A percentile compares a stretch with the other conserved stretches of the same genome.
Conservation (phyloP, 2,888 invertebrate species). For the Hypena proboscidalis region DNA sequence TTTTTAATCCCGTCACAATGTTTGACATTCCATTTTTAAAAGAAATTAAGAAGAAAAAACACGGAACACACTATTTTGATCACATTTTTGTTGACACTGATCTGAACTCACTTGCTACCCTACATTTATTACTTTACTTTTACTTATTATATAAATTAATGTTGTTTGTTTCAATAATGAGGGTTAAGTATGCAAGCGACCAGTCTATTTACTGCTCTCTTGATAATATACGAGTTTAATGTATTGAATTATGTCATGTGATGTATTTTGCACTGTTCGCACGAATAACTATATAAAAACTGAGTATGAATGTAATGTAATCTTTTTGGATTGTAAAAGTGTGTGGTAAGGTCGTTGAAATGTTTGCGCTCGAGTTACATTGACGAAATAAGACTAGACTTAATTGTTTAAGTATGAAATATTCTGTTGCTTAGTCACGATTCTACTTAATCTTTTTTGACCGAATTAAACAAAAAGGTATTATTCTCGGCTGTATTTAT, state of each 20-base stretch:
- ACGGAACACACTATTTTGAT: constrained; percentile 12
- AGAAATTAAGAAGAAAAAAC: constrained; percentile 4
- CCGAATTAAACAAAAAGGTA: no score
- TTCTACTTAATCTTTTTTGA: no score
- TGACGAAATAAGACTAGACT: no score
- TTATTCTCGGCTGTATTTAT: no score
- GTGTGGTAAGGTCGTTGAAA: constrained; percentile 9
- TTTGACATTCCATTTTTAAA: constrained; percentile 1
- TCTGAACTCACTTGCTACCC: no score
- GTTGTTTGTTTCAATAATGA: constrained; percentile 32
- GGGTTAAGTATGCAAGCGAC: constrained; percentile 31
- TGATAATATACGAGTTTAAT: constrained; percentile 22
- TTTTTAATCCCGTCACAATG: constrained; percentile 12
- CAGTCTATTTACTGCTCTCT: constrained; percentile 23
- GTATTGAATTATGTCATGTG: constrained; percentile 11
- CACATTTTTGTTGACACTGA: constrained; percentile 28
- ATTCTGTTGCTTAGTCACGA: no score
- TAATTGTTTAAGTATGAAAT: no score
- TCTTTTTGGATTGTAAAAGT: constrained; percentile 1
- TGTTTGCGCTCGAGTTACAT: constrained; percentile 1
- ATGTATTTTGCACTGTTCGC: constrained; percentile 15
- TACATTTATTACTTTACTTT: background rate
- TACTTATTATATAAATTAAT: constrained; percentile 1
- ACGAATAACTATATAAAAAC: constrained; percentile 3
- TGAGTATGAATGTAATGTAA: background rate